Base-by-base conservation (phyloP, 1,140 invertebrate species). In the Drosophila paulistorum region DNA sequence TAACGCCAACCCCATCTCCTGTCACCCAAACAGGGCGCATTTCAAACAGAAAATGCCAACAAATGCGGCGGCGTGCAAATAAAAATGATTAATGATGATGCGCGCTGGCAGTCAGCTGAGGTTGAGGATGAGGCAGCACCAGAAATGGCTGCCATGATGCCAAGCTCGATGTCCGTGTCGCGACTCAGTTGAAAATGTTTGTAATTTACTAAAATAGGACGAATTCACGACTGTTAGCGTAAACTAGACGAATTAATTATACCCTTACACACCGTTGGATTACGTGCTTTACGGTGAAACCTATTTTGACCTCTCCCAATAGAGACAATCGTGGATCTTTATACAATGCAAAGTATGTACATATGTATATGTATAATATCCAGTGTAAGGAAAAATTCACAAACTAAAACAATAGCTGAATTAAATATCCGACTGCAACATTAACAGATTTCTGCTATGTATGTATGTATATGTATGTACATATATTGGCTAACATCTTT, bases 51-150 rank as follows among this genome's bases (percentile, higher is more conserved):
- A 79, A 86, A 86, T 82, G 83, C 83, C 83, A 82, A 79, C 83
- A 82, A 90, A 85, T 90, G 86, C 82, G 86, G 79, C 79, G 77
- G 81, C 86, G 79, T 84, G 89, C 90, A 91, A 91, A 91, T 91
- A 91, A 91, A 91, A 91, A 91, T 91, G 89, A 91, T 91, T 91
- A 91, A 91, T 91, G 89, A 91, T 91, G 81, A 91, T 91, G 90
- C 90, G 77, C 74, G 74, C 59, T 84, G 84, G 84, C 54, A 67
- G 63, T 61, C 73, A 77, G 66, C 67, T 69, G 74, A 76, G 75
- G 74, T 62, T 61, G 62, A 63, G 63, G 74, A 68, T 64, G 69
- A 54, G 65, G 17, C 61, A 71, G 41, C 48, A 68, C 20, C 63
- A 66, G 68, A 66, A 84, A 81, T 86, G 83, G 79, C 82, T 79